phyloP scores from a whole-genome alignment of 1,140 invertebrate genomes.

The Drosophila eugracilis region DNA sequence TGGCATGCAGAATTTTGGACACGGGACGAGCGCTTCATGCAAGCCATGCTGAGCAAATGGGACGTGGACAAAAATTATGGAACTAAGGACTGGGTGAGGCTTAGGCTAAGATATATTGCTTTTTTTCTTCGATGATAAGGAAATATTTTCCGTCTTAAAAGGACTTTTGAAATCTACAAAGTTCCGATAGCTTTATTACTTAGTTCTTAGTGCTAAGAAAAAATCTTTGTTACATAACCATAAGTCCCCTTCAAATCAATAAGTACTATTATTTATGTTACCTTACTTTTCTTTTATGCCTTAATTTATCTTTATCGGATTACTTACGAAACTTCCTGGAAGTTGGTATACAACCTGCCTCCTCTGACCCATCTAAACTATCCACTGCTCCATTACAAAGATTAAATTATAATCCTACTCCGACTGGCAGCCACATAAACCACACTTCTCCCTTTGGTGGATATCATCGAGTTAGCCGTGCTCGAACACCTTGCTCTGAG shows the following conservation, averaged over 20 bases:
- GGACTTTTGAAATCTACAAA: too few species aligned
- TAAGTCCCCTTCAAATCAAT: neutral
- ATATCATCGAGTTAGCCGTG: slow-evolving; percentile 41
- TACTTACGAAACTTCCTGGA: slow-evolving; percentile 18
- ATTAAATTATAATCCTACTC: slow-evolving; percentile 45
- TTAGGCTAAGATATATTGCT: neutral
- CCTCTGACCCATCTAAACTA: slow-evolving; percentile 11
- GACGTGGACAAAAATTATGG: slow-evolving; percentile 35
- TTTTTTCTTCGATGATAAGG: neutral
- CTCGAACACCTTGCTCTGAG: slow-evolving; percentile 45
- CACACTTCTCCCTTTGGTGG: neutral
- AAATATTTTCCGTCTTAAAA: neutral
- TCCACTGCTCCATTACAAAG: slow-evolving; percentile 30
- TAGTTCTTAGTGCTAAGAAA: too few species aligned
- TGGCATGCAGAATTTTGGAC: slow-evolving; percentile 51
- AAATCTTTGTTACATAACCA: too few species aligned
- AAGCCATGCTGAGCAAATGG: slow-evolving; percentile 64
- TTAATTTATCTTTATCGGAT: slow-evolving; percentile 12
- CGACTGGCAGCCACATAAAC: slow-evolving; percentile 16
- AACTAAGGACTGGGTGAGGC: slow-evolving; percentile 14
- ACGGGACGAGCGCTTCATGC: slow-evolving; percentile 57
- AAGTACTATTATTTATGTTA: neutral
- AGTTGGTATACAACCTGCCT: slow-evolving; percentile 1
- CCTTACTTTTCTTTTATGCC: neutral
- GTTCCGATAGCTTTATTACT: too few species aligned